These are phyloP conservation scores for Ceratosolen solmsi DNA, from an alignment of 1,140 invertebrate genomes.

Conservation along the genomic window DNA sequence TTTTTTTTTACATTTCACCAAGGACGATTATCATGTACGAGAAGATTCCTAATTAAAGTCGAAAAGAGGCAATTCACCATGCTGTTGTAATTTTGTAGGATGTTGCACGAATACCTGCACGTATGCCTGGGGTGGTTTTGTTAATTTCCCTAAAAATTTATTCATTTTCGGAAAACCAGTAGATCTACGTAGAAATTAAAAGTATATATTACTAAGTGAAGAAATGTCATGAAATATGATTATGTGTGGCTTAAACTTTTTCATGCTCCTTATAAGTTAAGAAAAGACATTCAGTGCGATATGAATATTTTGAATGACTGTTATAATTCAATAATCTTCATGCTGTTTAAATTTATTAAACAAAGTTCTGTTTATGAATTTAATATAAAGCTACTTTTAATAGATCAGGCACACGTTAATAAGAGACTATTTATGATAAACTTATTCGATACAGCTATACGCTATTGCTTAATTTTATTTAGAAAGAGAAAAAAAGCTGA, in stretches of 20 bases:
- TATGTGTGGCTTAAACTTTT: not conserved
- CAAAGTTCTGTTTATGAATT: no score
- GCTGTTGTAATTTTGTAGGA: not conserved
- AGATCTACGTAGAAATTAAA: not conserved
- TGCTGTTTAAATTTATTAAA: no score
- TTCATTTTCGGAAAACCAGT: not conserved
- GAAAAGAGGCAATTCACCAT: not conserved
- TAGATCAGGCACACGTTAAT: no score
- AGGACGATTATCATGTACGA: slow-evolving; percentile 3
- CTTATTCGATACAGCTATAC: no score
- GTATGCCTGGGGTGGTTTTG: not conserved
- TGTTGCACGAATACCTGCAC: not conserved
- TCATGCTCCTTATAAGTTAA: not conserved
- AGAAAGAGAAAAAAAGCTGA: no score
- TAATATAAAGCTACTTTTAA: no score
- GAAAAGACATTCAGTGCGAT: not conserved
- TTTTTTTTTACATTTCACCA: not conserved
- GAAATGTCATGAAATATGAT: not conserved
- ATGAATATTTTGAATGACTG: not conserved
- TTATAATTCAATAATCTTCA: not conserved
- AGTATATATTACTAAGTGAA: not conserved
- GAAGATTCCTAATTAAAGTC: slow-evolving; percentile 4
- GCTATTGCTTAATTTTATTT: no score
- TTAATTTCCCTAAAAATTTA: not conserved
- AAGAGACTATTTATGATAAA: no score